Percentiles rank a stretch among this genome's conserved stretches.
phyloP scores from a whole-genome alignment of 2,113 vertebrate genomes.

The Laticauda colubrina region DNA sequence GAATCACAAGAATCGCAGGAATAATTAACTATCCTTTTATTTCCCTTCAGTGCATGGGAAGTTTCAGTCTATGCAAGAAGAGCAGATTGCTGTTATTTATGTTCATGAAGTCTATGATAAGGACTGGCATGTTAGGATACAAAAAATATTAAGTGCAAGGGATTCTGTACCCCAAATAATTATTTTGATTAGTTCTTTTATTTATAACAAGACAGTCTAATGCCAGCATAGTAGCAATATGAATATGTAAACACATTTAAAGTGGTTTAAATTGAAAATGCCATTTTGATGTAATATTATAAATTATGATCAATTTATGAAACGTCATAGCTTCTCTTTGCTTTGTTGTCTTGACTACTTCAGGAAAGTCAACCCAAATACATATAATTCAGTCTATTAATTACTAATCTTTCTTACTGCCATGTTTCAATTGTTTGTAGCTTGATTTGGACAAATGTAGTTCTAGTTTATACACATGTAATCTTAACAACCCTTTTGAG shows the following conservation, averaged over 20 bases:
- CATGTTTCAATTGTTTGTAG: neutral
- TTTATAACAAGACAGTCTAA: neutral
- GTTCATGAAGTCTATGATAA: neutral
- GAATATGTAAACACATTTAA: neutral
- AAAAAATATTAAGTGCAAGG: neutral
- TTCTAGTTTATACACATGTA: neutral
- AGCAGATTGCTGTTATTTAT: neutral
- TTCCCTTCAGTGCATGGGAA: neutral
- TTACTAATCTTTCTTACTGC: neutral
- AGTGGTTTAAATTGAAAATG: neutral
- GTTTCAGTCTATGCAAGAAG: neutral
- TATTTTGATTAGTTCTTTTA: neutral
- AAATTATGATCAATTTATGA: neutral
- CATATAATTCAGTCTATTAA: neutral
- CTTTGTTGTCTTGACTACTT: neutral
- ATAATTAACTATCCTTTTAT: neutral
- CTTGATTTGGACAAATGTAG: neutral
- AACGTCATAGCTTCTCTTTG: neutral
- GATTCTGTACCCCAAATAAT: neutral
- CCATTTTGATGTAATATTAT: neutral
- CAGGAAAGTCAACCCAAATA: neutral
- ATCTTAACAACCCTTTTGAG: neutral
- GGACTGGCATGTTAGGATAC: neutral
- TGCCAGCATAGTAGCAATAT: neutral
- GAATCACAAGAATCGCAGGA: neutral